Evolutionary conservation across 2,113 vertebrate species (phyloP), one percentile per base, ranked within the genome.

Genomic region (Cryptomyrus ogoouensis): DNA sequence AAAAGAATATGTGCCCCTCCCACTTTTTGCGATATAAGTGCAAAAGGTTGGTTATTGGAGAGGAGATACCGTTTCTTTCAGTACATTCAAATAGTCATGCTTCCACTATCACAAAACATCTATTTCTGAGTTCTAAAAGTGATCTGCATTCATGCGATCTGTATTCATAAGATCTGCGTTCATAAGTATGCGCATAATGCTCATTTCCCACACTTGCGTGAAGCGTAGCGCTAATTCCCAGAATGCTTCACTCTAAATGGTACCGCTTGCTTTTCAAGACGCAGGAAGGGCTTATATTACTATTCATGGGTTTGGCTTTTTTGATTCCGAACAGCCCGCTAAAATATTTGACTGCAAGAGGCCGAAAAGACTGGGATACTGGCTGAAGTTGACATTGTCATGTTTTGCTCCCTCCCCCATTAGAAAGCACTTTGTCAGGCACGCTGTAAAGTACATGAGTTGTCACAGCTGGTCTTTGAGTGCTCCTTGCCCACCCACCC

Each of bases 161-260:
- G 15, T 42, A 80, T 80, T 80, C 74, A 42, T 56, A 90, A 94
- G 93, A 93, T 95, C 95, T 93, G 93, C 94, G 93, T 91, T 92
- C 93, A 91, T 90, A 93, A 94, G 93, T 93, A 93, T 92, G 92
- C 92, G 92, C 92, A 90, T 92, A 91, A 92, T 80, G 92, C 89
- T 92, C 83, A 80, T 80, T 80, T 93, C 93, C 94, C 92, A 93
- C 93, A 95, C 94, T 93, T 93, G 91, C 92, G 92, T 88, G 70
- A 90, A 35, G 47, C 87, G 52, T 74, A 91, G 84, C 80, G 88
- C 77, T 85, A 46, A 88, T 88, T 89, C 27, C 89, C 85, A 89
- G 92, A 94, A 94, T 91, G 89, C 90, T 90, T 89, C 89, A 77
- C 86, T 90, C 88, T 66, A 74, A 80, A 80, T 19, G 83, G 21